Evolutionary conservation across 2,113 vertebrate genomes (phyloP).

Genomic region (Protobothrops mucrosquamatus): DNA sequence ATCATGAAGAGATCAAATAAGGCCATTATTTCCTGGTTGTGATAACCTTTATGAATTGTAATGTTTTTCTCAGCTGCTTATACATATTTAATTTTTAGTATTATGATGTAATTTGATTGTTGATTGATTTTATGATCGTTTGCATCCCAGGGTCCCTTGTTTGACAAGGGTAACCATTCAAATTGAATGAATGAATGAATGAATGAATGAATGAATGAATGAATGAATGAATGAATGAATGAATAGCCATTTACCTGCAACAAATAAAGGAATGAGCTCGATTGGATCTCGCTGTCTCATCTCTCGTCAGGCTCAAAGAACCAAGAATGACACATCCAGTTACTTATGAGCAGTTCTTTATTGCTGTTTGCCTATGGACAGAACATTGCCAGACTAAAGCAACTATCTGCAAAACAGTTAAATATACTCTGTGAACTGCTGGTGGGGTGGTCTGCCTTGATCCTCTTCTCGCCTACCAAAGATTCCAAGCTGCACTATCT

Average conservation of each 20-base stretch:
- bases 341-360: neutral
- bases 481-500: neutral
- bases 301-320: neutral
- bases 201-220: no score
- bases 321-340: neutral
- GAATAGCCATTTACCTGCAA: neutral
- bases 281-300: neutral
- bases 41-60: neutral
- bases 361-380: neutral
- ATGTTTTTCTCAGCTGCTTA: neutral
- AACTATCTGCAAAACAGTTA: neutral
- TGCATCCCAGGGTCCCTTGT: no score
- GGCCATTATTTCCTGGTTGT: neutral
- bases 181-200: neutral
- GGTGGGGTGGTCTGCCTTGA: neutral
- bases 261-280: neutral
- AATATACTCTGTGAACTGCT: neutral
- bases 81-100: neutral
- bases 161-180: neutral
- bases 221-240: no score
- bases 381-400: neutral
- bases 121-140: neutral
- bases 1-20: neutral
- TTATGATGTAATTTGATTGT: neutral
- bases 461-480: neutral